A percentile compares a stretch with the other conserved stretches of the same genome.
Evolutionary conservation across 2,113 vertebrate species (phyloP).

Genomic region (Lepus europaeus): DNA sequence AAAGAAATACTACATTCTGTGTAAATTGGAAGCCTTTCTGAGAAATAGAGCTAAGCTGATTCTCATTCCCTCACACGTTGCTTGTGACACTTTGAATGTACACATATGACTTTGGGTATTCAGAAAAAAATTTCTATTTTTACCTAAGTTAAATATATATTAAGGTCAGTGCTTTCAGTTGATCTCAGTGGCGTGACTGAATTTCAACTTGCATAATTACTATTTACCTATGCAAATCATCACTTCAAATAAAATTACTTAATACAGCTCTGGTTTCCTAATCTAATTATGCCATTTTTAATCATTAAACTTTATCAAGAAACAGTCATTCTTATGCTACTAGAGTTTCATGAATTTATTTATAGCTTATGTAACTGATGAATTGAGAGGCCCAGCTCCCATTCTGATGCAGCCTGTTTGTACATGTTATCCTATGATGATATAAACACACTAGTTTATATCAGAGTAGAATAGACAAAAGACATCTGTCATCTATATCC

Average conservation of each 20-base stretch:
- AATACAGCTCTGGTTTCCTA: not conserved
- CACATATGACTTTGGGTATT: not conserved
- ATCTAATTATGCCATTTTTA: not conserved
- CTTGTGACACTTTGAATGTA: not conserved
- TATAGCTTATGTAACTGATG: not conserved
- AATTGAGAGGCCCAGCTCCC: not conserved
- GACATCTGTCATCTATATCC: not conserved
- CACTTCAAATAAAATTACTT: constrained; percentile 13
- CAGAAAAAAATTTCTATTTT: not conserved
- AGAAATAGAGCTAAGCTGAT: not conserved
- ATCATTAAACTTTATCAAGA: constrained; percentile 34
- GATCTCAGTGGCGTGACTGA: not conserved
- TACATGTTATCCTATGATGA: not conserved
- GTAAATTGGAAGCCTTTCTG: not conserved
- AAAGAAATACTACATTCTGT: not conserved
- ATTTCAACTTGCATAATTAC: constrained; percentile 44
- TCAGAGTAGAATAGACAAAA: not conserved
- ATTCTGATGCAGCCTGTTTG: not conserved
- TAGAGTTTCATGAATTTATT: constrained; percentile 1
- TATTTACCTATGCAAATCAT: constrained; percentile 47
- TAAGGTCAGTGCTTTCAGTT: not conserved
- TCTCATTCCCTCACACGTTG: not conserved
- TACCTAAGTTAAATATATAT: not conserved
- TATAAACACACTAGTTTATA: not conserved
- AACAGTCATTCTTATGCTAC: not conserved